phyloP scores from a whole-genome alignment of 2,888 invertebrate species.

The Lordiphosa andalusiaca region DNA sequence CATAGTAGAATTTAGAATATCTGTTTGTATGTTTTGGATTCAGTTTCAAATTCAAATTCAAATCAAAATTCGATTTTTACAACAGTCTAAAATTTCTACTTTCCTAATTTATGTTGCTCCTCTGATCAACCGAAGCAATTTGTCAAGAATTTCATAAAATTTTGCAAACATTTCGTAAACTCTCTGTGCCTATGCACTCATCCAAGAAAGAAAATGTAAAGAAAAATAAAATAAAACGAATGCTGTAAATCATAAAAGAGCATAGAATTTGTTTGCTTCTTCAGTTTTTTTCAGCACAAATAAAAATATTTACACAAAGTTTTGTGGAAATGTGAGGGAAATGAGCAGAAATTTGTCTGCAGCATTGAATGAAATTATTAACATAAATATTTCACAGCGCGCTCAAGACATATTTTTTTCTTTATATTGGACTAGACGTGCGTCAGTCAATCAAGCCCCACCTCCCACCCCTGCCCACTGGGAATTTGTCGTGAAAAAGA shows the following conservation, averaged over 20 bases:
- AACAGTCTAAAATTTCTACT: too few relatives aligned
- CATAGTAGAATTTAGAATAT: too few relatives aligned
- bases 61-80: too few relatives aligned
- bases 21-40: too few relatives aligned
- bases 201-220: neutral
- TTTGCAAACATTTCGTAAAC: constrained; percentile 2
- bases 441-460: constrained; percentile 59
- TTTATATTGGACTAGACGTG: constrained; percentile 58
- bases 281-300: constrained; percentile 14
- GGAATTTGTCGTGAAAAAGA: constrained; percentile 28
- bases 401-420: constrained; percentile 11
- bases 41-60: too few relatives aligned
- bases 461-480: constrained; percentile 25
- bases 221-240: constrained; percentile 23
- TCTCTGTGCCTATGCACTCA: constrained; percentile 6
- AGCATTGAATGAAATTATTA: constrained; percentile 56
- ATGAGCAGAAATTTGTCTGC: constrained; percentile 48
- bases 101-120: too few relatives aligned
- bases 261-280: too few relatives aligned
- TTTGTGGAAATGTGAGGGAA: constrained; percentile 32
- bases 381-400: constrained; percentile 38
- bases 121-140: too few relatives aligned
- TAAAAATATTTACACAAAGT: constrained; percentile 56
- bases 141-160: neutral
- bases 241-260: constrained; percentile 45